Evolutionary conservation across 2,113 vertebrate species (phyloP).

Genomic region (Sitta europaea): DNA sequence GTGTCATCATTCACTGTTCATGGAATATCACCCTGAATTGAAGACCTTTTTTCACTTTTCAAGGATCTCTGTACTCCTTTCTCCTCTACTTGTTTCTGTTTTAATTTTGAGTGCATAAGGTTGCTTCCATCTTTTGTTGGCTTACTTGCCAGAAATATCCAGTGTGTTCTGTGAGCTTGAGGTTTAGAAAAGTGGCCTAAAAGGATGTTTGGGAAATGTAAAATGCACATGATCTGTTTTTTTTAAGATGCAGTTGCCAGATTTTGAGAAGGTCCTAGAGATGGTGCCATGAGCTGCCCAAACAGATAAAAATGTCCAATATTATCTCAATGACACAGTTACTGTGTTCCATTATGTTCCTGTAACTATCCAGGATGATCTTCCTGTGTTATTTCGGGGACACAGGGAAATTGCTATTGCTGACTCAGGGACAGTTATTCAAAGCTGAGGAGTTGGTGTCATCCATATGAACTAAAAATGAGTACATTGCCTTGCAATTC

Average conservation of each 20-base stretch:
- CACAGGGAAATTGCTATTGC: background rate
- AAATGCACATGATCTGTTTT: background rate
- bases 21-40: background rate
- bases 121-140: background rate
- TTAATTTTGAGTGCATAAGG: background rate
- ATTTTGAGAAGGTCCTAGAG: background rate
- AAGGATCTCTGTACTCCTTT: background rate
- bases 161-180: background rate
- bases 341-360: background rate
- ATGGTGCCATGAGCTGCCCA: background rate
- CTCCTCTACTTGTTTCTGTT: background rate
- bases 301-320: background rate
- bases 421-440: background rate
- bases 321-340: background rate
- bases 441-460: background rate
- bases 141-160: background rate
- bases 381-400: background rate
- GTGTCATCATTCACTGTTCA: background rate
- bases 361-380: background rate
- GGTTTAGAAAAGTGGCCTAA: background rate
- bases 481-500: background rate
- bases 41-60: background rate
- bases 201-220: background rate
- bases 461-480: background rate
- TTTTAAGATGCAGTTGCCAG: accelerated